A percentile compares a stretch with the other conserved stretches of the same genome.
Conservation (phyloP, 2,113 vertebrate genomes). For the Brachyistius frenatus region DNA sequence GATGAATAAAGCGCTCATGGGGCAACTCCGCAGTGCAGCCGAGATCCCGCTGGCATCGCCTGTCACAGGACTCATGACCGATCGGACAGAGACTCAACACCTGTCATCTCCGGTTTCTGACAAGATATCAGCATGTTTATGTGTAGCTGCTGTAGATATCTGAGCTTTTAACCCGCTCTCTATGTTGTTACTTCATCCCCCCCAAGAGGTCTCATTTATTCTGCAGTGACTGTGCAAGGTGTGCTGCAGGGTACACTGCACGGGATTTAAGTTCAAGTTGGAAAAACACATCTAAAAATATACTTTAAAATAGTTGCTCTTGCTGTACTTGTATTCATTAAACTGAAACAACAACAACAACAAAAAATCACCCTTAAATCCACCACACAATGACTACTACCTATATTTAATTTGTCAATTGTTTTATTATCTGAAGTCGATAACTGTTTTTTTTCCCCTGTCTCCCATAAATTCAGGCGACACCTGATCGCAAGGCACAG, state of each 20-base stretch:
- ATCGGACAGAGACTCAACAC: background rate
- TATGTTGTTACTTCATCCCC: too few species aligned
- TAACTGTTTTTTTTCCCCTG: too few species aligned
- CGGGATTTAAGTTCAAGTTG: too few species aligned
- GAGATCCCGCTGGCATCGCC: background rate
- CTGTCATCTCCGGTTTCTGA: slow-evolving; percentile 37
- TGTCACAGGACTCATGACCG: background rate
- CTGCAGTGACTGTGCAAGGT: too few species aligned
- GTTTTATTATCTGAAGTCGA: too few species aligned
- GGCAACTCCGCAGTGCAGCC: background rate
- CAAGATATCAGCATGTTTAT: background rate
- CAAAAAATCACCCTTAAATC: too few species aligned
- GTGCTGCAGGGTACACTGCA: background rate
- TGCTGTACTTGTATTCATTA: too few species aligned
- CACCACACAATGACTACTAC: too few species aligned
- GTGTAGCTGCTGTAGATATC: background rate
- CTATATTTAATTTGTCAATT: too few species aligned
- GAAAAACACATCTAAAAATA: too few species aligned
- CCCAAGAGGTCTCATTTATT: background rate
- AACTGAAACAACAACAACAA: too few species aligned
- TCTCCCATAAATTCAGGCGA: slow-evolving; percentile 56
- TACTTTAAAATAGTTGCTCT: too few species aligned
- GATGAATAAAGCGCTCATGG: background rate
- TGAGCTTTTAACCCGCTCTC: background rate
- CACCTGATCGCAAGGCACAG: slow-evolving; percentile 80